These are phyloP conservation scores for Cyphomyrmex costatus DNA, from an alignment of 1,140 invertebrate genomes.

Conservation along the genomic window DNA sequence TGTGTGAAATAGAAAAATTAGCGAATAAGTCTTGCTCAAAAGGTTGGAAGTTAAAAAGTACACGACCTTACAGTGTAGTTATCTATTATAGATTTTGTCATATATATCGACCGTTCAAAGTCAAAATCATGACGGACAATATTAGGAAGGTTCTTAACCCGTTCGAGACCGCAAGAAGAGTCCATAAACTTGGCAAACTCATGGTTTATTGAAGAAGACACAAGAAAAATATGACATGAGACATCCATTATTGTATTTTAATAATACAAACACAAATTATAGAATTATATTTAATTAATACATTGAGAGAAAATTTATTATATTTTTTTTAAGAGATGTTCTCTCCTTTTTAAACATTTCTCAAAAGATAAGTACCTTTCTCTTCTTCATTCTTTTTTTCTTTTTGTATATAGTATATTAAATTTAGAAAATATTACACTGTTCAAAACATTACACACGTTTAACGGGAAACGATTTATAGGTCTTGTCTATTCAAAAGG, in stretches of 20 bases:
- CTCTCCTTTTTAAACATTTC: conserved; percentile 1
- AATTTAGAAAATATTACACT: neutral
- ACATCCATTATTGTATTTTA: conserved; percentile 12
- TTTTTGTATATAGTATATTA: neutral
- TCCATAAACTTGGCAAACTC: conserved; percentile 49
- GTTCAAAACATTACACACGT: neutral
- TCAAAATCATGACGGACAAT: conserved; percentile 24
- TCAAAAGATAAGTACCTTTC: too few species aligned
- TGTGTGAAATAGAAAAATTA: conserved; percentile 53
- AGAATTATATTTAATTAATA: neutral
- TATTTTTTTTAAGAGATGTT: neutral
- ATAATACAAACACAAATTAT: conserved; percentile 12
- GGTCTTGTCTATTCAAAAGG: neutral
- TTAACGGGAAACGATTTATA: neutral
- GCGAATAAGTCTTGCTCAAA: conserved; percentile 23
- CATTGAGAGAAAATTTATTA: conserved; percentile 8
- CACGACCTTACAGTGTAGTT: conserved; percentile 27
- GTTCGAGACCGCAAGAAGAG: conserved; percentile 12
- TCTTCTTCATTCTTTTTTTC: neutral
- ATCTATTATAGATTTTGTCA: conserved; percentile 29
- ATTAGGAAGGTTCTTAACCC: conserved; percentile 62
- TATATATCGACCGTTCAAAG: conserved; percentile 52
- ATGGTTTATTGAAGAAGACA: conserved; percentile 1
- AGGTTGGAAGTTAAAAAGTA: conserved; percentile 41
- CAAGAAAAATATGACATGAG: conserved; percentile 25